phyloP scores from a whole-genome alignment of 2,888 invertebrate species.

The Crepidodera aurea region DNA sequence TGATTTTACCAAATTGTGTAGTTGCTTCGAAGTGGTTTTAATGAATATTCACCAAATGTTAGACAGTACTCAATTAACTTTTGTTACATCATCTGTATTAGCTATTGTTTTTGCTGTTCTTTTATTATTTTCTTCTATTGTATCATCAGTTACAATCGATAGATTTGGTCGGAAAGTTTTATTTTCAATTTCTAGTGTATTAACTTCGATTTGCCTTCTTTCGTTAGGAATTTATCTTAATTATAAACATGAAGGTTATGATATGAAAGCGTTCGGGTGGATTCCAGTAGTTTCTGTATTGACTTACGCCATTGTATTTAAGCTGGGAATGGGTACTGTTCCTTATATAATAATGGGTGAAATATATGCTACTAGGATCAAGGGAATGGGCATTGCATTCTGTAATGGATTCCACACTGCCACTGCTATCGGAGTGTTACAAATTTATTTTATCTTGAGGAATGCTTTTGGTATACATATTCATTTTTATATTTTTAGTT shows the following conservation, averaged over 20 bases:
- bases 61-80: conserved; percentile 48
- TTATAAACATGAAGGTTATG: conserved; percentile 45
- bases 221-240: conserved; percentile 52
- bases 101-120: conserved; percentile 53
- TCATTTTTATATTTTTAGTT: conserved; percentile 54
- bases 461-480: conserved; percentile 49
- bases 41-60: conserved; percentile 57
- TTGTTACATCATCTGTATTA: conserved; percentile 46
- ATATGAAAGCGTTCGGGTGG: conserved; percentile 42
- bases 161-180: conserved; percentile 52
- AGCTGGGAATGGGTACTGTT: conserved; percentile 54
- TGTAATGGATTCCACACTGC: conserved; percentile 53
- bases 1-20: conserved; percentile 54
- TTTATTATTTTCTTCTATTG: conserved; percentile 50
- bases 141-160: conserved; percentile 51
- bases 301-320: conserved; percentile 52
- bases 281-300: conserved; percentile 51
- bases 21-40: conserved; percentile 55
- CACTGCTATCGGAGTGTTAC: conserved; percentile 50
- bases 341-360: conserved; percentile 56
- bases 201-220: conserved; percentile 51
- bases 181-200: conserved; percentile 48
- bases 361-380: conserved; percentile 55
- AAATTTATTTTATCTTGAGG: conserved; percentile 49
- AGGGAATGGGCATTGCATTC: conserved; percentile 55